phyloP scores from a whole-genome alignment of 2,797 vertebrate genomes.

The Monodelphis domestica region DNA sequence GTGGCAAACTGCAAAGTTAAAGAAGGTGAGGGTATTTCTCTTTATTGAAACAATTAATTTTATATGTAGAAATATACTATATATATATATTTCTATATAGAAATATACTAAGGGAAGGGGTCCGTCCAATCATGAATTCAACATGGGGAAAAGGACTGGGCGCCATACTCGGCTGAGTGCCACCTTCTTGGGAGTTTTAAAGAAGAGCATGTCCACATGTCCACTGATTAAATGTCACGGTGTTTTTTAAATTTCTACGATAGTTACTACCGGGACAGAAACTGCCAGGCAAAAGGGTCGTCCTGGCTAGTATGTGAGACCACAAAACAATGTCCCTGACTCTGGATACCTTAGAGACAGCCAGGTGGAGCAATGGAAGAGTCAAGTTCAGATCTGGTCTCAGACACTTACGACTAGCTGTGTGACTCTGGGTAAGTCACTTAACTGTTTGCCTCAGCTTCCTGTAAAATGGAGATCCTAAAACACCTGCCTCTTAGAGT shows the following conservation, averaged over 20 bases:
- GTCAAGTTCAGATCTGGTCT: neutral
- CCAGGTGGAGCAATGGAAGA: neutral
- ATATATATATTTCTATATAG: too few species aligned
- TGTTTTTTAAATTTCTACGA: constrained; percentile 68
- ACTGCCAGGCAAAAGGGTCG: constrained; percentile 54
- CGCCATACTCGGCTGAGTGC: constrained; percentile 56
- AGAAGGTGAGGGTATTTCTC: constrained; percentile 9
- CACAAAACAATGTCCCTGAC: neutral
- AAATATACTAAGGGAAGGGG: too few species aligned
- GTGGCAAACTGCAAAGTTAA: constrained; percentile 15
- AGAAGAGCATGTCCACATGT: constrained; percentile 50
- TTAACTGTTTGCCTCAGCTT: neutral
- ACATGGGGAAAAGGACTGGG: constrained; percentile 32
- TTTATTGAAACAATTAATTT: constrained; percentile 44
- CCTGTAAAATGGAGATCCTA: neutral
- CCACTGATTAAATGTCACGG: constrained; percentile 54
- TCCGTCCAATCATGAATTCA: too few species aligned
- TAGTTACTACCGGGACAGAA: constrained; percentile 70
- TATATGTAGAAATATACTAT: too few species aligned
- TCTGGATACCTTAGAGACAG: neutral
- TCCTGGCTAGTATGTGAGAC: neutral
- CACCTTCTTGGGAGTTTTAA: constrained; percentile 65
- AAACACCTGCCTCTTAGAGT: neutral
- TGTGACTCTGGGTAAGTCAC: neutral
- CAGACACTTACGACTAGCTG: neutral